Percentiles rank a stretch among this genome's conserved stretches.
Evolutionary conservation across 2,888 invertebrate genomes (phyloP).

Genomic region (Dexiosoma caninum): DNA sequence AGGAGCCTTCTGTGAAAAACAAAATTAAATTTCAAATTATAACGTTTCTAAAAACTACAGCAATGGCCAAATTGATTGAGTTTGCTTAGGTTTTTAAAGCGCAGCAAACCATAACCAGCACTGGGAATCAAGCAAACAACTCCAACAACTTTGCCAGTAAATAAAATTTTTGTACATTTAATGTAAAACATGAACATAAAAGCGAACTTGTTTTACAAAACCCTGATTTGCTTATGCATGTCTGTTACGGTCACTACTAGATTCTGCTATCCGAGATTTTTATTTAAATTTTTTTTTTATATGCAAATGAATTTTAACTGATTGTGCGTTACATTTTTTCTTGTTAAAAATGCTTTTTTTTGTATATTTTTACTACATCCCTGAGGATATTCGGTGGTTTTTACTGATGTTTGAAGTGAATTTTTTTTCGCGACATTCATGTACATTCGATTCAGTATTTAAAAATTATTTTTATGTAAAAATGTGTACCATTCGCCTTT

Average conservation of each 20-base stretch:
- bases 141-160: too few relatives aligned
- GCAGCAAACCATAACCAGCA: too few relatives aligned
- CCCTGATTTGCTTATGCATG: neutral
- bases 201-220: too few relatives aligned
- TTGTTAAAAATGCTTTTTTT: constrained; percentile 6
- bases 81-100: too few relatives aligned
- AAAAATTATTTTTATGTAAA: neutral
- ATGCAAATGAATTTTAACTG: constrained; percentile 34
- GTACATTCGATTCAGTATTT: neutral
- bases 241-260: too few relatives aligned
- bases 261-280: neutral
- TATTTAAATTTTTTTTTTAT: neutral
- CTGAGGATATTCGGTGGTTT: constrained; percentile 27
- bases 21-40: too few relatives aligned
- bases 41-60: too few relatives aligned
- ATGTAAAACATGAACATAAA: too few relatives aligned
- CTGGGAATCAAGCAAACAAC: too few relatives aligned
- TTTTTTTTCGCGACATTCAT: neutral
- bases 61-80: too few relatives aligned
- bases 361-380: neutral
- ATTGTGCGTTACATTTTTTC: constrained; percentile 10
- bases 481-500: neutral
- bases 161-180: too few relatives aligned
- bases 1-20: too few relatives aligned
- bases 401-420: neutral